Conservation (phyloP, 2,797 vertebrate species). For the Threskiornis aethiopicus region DNA sequence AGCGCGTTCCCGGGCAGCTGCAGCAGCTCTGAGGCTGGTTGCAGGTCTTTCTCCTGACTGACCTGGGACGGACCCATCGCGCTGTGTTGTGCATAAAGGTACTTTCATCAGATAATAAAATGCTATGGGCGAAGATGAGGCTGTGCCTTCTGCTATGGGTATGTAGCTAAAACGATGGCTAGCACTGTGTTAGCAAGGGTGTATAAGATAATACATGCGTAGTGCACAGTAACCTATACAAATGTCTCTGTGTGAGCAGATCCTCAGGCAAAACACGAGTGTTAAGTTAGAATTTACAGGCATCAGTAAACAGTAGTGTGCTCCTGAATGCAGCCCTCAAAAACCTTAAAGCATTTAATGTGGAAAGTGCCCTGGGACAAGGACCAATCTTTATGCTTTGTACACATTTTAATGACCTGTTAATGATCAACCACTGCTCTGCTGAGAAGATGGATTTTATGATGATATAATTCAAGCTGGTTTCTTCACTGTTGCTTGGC, state of each 20-base stretch:
- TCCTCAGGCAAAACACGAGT: neutral
- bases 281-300: neutral
- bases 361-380: constrained; percentile 54
- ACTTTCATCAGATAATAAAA: fast-evolving
- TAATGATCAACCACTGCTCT: constrained; percentile 42
- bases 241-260: neutral
- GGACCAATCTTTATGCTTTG: constrained; percentile 34
- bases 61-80: fast-evolving
- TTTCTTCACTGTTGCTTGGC: neutral
- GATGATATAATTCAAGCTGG: neutral
- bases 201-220: neutral
- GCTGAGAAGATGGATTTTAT: neutral
- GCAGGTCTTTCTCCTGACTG: neutral
- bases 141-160: neutral
- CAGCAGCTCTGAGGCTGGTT: neutral
- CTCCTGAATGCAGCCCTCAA: neutral
- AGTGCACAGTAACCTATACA: neutral
- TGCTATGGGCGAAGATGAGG: neutral
- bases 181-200: neutral
- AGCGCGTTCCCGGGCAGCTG: neutral
- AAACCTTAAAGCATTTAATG: neutral
- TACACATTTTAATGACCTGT: constrained; percentile 39
- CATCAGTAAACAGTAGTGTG: neutral
- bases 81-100: neutral
- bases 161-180: neutral